These are phyloP conservation scores for Struthidea cinerea DNA, from an alignment of 2,113 vertebrate species.

Conservation along the genomic window DNA sequence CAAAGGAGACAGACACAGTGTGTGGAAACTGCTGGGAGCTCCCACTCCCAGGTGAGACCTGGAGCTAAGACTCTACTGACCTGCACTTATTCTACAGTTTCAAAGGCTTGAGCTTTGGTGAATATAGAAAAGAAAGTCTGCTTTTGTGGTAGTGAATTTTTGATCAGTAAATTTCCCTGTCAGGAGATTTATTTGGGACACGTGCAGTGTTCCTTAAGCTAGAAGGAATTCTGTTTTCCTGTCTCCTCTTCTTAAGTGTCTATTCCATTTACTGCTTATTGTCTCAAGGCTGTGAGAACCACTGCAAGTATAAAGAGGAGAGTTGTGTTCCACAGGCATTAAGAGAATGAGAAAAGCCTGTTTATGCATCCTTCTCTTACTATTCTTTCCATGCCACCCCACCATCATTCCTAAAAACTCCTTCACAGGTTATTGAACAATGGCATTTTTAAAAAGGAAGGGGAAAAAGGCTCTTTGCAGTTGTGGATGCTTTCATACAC, in stretches of 20 bases:
- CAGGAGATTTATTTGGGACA: background rate
- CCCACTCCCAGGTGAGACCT: background rate
- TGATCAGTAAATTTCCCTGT: background rate
- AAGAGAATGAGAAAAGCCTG: background rate
- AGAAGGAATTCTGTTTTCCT: background rate
- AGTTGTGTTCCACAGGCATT: background rate
- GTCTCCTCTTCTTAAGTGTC: background rate
- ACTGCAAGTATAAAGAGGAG: background rate
- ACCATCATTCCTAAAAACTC: background rate
- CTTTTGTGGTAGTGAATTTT: background rate
- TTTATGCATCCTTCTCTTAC: background rate
- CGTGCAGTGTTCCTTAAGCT: background rate
- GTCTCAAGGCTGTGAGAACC: background rate
- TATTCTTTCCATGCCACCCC: background rate
- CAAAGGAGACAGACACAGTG: background rate
- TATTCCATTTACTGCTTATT: background rate
- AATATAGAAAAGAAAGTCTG: background rate
- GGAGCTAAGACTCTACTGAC: background rate
- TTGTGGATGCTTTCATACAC: background rate
- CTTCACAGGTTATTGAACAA: background rate
- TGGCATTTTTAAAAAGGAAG: background rate
- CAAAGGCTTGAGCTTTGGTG: background rate
- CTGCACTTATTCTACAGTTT: background rate
- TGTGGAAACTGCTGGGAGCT: background rate
- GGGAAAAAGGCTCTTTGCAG: background rate